Evolutionary conservation across 2,797 vertebrate species (phyloP).

Genomic region (Mormyrus proboscirostris): DNA sequence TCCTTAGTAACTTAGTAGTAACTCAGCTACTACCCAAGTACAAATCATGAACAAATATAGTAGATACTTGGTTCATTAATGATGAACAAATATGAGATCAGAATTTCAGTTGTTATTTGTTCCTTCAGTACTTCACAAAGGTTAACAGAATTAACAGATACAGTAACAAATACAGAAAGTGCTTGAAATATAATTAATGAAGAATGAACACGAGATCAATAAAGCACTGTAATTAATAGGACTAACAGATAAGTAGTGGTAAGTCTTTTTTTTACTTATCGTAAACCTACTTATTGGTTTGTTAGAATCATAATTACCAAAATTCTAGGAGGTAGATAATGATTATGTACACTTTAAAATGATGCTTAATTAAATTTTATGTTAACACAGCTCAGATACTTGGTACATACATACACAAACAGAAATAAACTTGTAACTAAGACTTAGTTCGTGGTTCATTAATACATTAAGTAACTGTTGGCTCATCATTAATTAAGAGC

Average conservation of each 20-base stretch:
- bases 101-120: not conserved
- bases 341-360: not conserved
- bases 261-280: not conserved
- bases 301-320: not conserved
- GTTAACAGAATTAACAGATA: not conserved
- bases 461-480: not conserved
- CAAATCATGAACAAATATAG: not conserved
- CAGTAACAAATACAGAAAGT: not conserved
- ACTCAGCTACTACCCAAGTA: not conserved
- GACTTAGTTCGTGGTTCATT: not conserved
- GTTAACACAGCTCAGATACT: not conserved
- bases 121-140: not conserved
- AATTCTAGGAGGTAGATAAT: not conserved
- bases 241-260: not conserved
- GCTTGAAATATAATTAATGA: not conserved
- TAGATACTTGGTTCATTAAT: not conserved
- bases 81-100: not conserved
- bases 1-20: not conserved
- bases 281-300: not conserved
- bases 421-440: not conserved
- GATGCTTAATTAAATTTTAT: not conserved
- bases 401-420: not conserved
- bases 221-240: not conserved
- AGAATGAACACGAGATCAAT: not conserved
- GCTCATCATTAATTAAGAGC: not conserved